Evolutionary conservation across 2,888 invertebrate species (phyloP).

Genomic region (Criorhina ranunculi): DNA sequence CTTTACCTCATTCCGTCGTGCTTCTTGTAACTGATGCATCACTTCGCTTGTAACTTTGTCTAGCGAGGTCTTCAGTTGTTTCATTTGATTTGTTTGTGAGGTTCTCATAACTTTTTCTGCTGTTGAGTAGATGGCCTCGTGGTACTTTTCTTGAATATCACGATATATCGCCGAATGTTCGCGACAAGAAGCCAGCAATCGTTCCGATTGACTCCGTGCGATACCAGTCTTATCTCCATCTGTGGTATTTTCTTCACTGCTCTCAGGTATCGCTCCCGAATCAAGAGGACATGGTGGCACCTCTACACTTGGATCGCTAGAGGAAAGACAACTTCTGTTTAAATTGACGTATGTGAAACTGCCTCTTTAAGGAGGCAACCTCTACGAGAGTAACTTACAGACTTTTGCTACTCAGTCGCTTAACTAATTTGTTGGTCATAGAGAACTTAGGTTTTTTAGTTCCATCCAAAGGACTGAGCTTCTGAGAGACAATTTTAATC

Average conservation of each 20-base stretch:
- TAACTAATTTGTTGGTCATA: constrained; percentile 90
- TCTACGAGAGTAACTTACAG: constrained; percentile 87
- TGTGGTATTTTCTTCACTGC: constrained; percentile 81
- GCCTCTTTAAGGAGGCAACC: constrained; percentile 48
- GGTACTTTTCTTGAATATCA: constrained; percentile 93
- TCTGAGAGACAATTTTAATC: constrained; percentile 86
- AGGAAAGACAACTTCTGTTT: constrained; percentile 83
- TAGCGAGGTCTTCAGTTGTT: constrained; percentile 89
- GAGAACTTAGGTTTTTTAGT: constrained; percentile 90
- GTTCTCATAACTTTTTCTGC: constrained; percentile 92
- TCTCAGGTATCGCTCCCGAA: constrained; percentile 84
- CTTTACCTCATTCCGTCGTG: constrained; percentile 94
- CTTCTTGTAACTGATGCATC: constrained; percentile 92
- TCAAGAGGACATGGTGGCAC: constrained; percentile 85
- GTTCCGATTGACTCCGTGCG: constrained; percentile 87
- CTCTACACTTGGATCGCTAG: constrained; percentile 83
- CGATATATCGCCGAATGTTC: constrained; percentile 90
- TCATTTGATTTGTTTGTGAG: constrained; percentile 92
- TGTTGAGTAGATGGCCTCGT: constrained; percentile 90
- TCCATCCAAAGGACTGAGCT: constrained; percentile 86
- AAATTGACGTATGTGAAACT: constrained; percentile 78
- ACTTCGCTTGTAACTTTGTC: constrained; percentile 90
- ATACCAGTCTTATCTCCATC: constrained; percentile 78
- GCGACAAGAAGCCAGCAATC: constrained; percentile 87
- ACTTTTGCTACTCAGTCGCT: constrained; percentile 91